Base-by-base conservation (phyloP, 2,113 vertebrate genomes). In the Phasianus colchicus region DNA sequence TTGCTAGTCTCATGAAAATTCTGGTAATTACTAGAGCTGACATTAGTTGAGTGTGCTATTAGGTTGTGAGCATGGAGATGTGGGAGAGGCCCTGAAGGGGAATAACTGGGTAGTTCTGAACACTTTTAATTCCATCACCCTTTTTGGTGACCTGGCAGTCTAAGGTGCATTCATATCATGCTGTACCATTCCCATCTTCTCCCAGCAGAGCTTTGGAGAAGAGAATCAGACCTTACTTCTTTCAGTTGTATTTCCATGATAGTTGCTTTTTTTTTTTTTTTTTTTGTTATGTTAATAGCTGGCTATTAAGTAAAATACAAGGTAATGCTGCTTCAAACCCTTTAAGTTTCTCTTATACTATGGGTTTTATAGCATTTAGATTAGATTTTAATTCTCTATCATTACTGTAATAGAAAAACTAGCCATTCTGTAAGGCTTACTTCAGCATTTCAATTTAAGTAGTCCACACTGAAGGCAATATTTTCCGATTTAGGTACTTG, bases 81-180 rank as follows among this genome's bases (percentile, higher is more conserved):
- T 65, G 20, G 71, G 30, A 61, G 7, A 17, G 34, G 27, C 25
- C 4, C 1, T 43, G 55, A 83, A 77, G 3, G 36, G 13, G 7
- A 36, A 21, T 3, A 0, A 54, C 22, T 1, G 3, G 15, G 4
- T 88, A n/a, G 58, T 67, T 45, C 52, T 42, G 27, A 54, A 55
- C n/a, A 4, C 50, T 30, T 78, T 32, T 17, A 38, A 16, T 67
- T 69, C 13, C 22, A 13, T 86, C 52, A 60, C 34, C 7, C 24
- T 45, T 47, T 34, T 47, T 40, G 43, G 60, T 80, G 22, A 86
- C 14, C 9, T 2, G 4, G 55, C 47, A 71, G 16, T 63, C 34
- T 36, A 9, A 36, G 52, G 29, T 1, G 2, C 21, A 27, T 89
- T 40, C 0, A 0, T 48, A 16, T 67, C 0, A 0, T 38, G 21